Evolutionary conservation across 2,113 vertebrate species (phyloP), one percentile per base, ranked within the genome.

Genomic region (Todiramphus saurophagus): DNA sequence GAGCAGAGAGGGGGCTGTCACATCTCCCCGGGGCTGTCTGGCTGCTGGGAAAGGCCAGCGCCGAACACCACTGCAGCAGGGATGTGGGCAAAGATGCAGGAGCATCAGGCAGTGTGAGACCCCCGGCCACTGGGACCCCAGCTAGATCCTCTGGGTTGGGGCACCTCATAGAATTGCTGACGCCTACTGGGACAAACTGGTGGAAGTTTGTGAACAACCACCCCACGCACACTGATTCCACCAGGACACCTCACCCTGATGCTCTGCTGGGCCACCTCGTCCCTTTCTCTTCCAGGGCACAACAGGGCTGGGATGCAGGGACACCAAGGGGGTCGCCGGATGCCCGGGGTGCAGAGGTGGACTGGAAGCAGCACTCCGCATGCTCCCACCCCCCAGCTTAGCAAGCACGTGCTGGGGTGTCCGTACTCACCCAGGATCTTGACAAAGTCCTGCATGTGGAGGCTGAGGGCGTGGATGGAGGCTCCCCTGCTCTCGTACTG

Each of bases 371-470:
- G n/a, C 46, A 28, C 19, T 25, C 35, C 50, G 19, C 10, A 48
- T 48, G 12, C 51, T 14, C 48, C 55, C 35, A 4, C 5, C 0
- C 50, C 51, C 19, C 9, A 2, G 21, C 66, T 6, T n/a, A 5
- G 44, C 11, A 7, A 62, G 8, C 43, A 5, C 23, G 48, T 0
- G 7, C 43, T 3, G 19, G 20, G 55, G 27, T 14, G 21, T 64
- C 27, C 5, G 1, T 0, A 3, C 99, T 98, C 90, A 99, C 99
- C 99, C 43, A 99, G 97, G 79, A 98, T 98, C 96, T 99, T 99
- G 97, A 99, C 98, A 87, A 99, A 99, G 90, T 99, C 99, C 97
- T 99, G 99, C 99, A 99, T 99, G 97, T 99, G 99, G 66, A 99
- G 98, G 95, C 99, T 99, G 89, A 99, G 98, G 35, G 99, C 98